Base-by-base conservation (phyloP, 2,797 vertebrate genomes). In the Pseudochromis fuscus region DNA sequence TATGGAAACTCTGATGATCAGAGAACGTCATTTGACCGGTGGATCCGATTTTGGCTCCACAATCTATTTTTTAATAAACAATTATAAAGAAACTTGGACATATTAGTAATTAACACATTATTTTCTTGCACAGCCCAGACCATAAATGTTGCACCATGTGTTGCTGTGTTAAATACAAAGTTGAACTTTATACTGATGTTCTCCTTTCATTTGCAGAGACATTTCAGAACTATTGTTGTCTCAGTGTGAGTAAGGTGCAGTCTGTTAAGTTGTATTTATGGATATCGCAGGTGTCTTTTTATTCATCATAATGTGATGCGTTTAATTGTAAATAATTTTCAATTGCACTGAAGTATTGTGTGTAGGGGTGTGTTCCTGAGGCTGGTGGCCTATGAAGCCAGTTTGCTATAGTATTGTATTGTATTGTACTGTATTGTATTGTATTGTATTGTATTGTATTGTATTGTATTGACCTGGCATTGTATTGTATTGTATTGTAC, bases 321-420 rank as follows among this genome's bases (percentile, higher is more conserved):
- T 67, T 38, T 38, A 16, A 15, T 3, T 37, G 12, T 19, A 40
- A n/a, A 13, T 37, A 4, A 15, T 37, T 37, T 2, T n/a, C n/a
- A 24, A 16, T 64, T 61, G 1, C 4, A 0, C 25, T 51, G 8
- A 42, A 52, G 9, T 25, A 19, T 33, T 49, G 27, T 48, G 42
- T 30, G 1, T 11, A n/a, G 15, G 9, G 1, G 1, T 19, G 4
- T 18, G 49, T 19, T 67, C 52, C 38, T 7, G 12, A 23, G 40
- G 16, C 58, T n/a, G 42, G 18, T 62, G 57, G 16, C 31, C 24
- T 65, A 25, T 56, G 24, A 61, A 55, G 5, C 21, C n/a, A n/a
- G n/a, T n/a, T n/a, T n/a, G 68, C 1, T 27, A 23, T 50, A 30
- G 4, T 30, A 30, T 30, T 16, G 4, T 38, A n/a, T n/a, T n/a